Conservation (phyloP, 2,113 vertebrate species). For the Anser brachyrhynchus region DNA sequence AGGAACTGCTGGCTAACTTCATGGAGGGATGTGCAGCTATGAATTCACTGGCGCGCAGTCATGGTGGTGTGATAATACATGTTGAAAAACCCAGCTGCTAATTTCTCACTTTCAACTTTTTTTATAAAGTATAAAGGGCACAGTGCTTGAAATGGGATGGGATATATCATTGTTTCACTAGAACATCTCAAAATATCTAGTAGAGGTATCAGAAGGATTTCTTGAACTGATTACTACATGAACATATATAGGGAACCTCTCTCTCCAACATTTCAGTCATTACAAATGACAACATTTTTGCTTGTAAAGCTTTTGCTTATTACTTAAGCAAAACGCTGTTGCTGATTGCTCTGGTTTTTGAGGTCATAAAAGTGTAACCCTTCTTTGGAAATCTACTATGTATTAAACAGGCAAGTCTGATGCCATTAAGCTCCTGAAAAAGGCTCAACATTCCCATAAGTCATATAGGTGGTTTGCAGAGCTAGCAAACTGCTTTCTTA, state of each 20-base stretch:
- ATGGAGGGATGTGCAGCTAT: not conserved
- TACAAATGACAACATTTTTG: not conserved
- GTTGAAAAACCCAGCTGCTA: not conserved
- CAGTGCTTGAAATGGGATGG: not conserved
- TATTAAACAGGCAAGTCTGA: not conserved
- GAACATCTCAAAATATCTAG: not conserved
- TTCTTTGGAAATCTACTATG: not conserved
- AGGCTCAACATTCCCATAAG: not conserved
- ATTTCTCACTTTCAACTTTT: not conserved
- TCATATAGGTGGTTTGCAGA: not conserved
- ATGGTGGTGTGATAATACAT: not conserved
- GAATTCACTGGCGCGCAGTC: not conserved
- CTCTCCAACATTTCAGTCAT: not conserved
- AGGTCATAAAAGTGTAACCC: not conserved
- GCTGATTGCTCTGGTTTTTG: not conserved
- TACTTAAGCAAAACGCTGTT: not conserved
- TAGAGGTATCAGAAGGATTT: not conserved
- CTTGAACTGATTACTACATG: not conserved
- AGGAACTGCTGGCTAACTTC: not conserved
- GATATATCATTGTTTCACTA: not conserved
- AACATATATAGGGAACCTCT: not conserved
- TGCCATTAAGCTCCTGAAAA: not conserved
- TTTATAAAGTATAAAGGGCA: not conserved
- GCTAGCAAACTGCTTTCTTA: slow-evolving; percentile 1
- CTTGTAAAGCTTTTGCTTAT: not conserved